Percentiles rank a stretch among this genome's conserved stretches.
Evolutionary conservation across 2,113 vertebrate species (phyloP).

Genomic region (Seriola dumerili): DNA sequence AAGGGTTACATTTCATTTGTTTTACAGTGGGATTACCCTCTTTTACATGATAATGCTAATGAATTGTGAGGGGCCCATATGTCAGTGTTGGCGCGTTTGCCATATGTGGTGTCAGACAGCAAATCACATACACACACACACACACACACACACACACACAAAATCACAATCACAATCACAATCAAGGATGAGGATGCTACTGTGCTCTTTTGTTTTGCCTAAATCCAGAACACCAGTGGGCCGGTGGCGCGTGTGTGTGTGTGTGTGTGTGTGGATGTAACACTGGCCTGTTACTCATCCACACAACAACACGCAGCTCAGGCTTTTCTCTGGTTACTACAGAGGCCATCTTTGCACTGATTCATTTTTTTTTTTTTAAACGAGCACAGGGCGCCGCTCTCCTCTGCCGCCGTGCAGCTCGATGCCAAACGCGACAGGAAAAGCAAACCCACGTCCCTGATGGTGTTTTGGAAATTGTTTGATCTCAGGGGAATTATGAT

Average conservation of each 20-base stretch:
- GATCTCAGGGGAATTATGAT: conserved; percentile 41
- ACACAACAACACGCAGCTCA: background rate
- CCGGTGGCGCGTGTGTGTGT: background rate
- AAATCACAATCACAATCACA: conserved; percentile 2
- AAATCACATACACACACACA: conserved; percentile 30
- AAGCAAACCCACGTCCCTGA: conserved; percentile 47
- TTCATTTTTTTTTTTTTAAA: conserved; percentile 11
- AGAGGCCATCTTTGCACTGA: conserved; percentile 3
- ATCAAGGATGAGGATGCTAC: conserved; percentile 6
- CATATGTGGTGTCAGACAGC: conserved; percentile 74
- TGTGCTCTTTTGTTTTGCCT: conserved; percentile 40
- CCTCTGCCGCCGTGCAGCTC: background rate
- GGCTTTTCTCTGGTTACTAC: conserved; percentile 14
- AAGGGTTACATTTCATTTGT: conserved; percentile 68
- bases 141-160: conserved; percentile 13
- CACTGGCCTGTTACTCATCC: conserved; percentile 33
- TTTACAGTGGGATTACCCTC: conserved; percentile 70
- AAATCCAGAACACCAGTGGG: background rate
- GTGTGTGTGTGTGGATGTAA: background rate
- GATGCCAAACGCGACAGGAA: conserved; percentile 21
- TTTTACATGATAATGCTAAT: conserved; percentile 79
- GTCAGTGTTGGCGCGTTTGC: conserved; percentile 54
- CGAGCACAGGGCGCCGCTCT: background rate
- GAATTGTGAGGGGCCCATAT: conserved; percentile 74
- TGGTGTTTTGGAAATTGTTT: conserved; percentile 32